Evolutionary conservation across 2,888 invertebrate species (phyloP), one percentile per base, ranked within the genome.

Genomic region (Tipula confusa): DNA sequence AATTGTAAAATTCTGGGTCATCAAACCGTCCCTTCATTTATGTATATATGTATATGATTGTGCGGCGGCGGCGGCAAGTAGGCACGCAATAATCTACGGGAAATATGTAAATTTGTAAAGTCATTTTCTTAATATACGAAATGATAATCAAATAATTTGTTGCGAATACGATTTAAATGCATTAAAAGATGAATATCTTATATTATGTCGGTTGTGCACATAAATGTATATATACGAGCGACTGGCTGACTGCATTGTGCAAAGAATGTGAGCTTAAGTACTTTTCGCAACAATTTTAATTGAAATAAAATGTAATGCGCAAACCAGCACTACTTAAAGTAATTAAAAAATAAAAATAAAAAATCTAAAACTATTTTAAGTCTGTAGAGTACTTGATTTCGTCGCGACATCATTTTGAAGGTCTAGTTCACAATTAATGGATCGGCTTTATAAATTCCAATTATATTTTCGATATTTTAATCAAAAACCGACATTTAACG

Each of bases 121-220:
- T 43, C 13, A 43, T n/a, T 43, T 64, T 13, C 6, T 48, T 48
- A 48, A 48, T 48, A 24, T 24, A 24, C 18, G 24, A 38, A 38
- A 64, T 24, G 64, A 64, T 64, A 64, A 64, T 64, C 64, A 64
- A 64, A 64, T 64, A 64, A 64, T 64, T 64, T 64, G 64, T 64
- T 64, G 24, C 64, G 24, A 24, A 64, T 9, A 24, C 64, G 64
- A 64, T 64, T 64, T 2, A 24, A 64, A 24, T 9, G 24, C 64
- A 64, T 64, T 64, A 64, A 64, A 64, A 64, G 64, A 64, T 64
- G 64, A 64, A 64, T 24, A 64, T 64, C 64, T 64, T 9, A n/a
- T n/a, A n/a, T n/a, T n/a, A 64, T 24, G 64, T 64, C 64, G 64
- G 64, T 24, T 64, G n/a, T n/a, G 24, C 24, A 64, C 24, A 64